A percentile compares a stretch with the other conserved stretches of the same genome.
phyloP scores from a whole-genome alignment of 2,888 invertebrate genomes.

The Cyclophora albipunctata region DNA sequence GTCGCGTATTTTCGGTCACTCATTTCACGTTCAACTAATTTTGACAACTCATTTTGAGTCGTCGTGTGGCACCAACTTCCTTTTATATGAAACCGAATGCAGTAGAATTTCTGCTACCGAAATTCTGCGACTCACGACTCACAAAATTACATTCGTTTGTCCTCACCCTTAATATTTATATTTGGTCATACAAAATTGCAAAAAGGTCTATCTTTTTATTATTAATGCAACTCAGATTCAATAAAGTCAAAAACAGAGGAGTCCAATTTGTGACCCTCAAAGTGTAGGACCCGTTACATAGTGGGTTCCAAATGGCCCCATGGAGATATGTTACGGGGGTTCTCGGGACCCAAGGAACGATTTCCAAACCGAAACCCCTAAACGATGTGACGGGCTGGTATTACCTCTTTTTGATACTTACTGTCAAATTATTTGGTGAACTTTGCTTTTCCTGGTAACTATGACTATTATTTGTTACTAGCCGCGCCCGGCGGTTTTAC shows the following conservation, averaged over 20 bases:
- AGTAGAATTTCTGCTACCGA: too few relatives aligned
- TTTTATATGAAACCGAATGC: too few relatives aligned
- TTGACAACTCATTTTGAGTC: too few relatives aligned
- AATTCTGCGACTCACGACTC: too few relatives aligned
- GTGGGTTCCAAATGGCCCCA: not conserved
- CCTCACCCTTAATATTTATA: too few relatives aligned
- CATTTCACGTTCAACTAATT: too few relatives aligned
- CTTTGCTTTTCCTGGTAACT: not conserved
- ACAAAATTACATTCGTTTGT: too few relatives aligned
- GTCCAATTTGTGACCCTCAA: not conserved
- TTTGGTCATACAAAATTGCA: too few relatives aligned
- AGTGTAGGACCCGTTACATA: not conserved
- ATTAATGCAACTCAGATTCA: not conserved
- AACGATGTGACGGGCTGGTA: constrained; percentile 6
- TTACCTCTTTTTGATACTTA: not conserved
- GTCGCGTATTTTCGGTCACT: too few relatives aligned
- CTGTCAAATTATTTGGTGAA: not conserved
- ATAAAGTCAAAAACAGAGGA: not conserved
- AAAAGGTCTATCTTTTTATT: not conserved
- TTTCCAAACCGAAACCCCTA: constrained; percentile 13
- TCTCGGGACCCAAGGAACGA: constrained; percentile 8
- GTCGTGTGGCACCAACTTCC: too few relatives aligned
- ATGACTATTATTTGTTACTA: too few relatives aligned
- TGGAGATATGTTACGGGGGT: constrained; percentile 10
- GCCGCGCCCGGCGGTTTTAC: not conserved